phyloP scores from a whole-genome alignment of 2,797 vertebrate genomes.

The Acestrorhynchus altus region DNA sequence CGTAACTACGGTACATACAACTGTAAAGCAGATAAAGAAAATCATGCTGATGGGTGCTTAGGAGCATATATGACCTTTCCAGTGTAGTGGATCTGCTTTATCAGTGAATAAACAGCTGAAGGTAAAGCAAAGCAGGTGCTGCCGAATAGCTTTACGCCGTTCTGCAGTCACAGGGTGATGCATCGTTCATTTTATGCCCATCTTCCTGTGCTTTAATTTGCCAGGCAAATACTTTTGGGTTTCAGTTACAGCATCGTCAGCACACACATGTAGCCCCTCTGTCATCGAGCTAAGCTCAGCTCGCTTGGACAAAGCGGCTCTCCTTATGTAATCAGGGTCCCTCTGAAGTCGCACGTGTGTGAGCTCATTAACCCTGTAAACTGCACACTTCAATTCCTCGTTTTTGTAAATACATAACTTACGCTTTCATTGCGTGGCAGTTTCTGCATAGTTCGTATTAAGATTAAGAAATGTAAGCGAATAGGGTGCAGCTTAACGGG shows the following conservation, averaged over 20 bases:
- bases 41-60: neutral
- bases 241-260: conserved; percentile 6
- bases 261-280: conserved; percentile 15
- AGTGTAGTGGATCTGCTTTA: neutral
- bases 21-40: neutral
- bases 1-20: neutral
- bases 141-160: conserved; percentile 6
- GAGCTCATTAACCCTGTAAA: conserved; percentile 22
- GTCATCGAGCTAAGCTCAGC: conserved; percentile 11
- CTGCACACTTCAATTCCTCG: neutral
- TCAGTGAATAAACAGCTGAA: too few species aligned
- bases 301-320: neutral
- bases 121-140: neutral
- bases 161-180: neutral
- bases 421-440: neutral
- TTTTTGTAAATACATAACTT: neutral
- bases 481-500: neutral
- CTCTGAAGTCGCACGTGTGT: conserved; percentile 21
- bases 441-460: neutral
- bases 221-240: conserved; percentile 14
- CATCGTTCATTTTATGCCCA: neutral
- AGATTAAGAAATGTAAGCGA: neutral
- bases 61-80: neutral
- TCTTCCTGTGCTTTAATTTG: conserved; percentile 12
- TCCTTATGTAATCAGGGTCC: conserved; percentile 19